phyloP scores from a whole-genome alignment of 2,888 invertebrate species.

The Netelia melanura region DNA sequence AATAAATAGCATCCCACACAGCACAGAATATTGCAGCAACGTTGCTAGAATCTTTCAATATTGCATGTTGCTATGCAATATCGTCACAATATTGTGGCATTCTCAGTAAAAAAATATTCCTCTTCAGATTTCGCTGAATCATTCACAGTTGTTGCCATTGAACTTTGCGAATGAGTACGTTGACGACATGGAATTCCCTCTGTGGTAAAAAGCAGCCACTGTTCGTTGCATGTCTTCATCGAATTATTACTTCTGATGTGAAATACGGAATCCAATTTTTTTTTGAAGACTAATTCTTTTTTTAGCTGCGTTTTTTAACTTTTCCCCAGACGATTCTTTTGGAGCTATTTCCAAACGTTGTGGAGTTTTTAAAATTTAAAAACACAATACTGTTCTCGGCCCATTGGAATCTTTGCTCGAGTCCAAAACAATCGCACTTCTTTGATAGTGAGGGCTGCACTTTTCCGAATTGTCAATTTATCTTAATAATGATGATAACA shows the following conservation, averaged over 20 bases:
- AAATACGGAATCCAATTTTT: constrained; percentile 5
- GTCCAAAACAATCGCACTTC: constrained; percentile 19
- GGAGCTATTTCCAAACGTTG: neutral
- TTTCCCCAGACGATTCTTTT: neutral
- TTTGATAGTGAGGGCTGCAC: constrained; percentile 26
- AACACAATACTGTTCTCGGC: neutral
- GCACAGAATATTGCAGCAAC: too few species aligned
- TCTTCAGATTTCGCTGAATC: neutral
- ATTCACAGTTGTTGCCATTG: neutral
- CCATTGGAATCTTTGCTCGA: neutral
- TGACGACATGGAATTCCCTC: neutral
- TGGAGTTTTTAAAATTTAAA: neutral
- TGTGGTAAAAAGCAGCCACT: neutral
- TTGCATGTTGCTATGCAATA: too few species aligned
- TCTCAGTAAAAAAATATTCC: neutral
- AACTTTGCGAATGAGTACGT: neutral
- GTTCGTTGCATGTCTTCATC: neutral
- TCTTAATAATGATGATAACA: constrained; percentile 20
- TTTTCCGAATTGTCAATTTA: constrained; percentile 28
- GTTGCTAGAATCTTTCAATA: too few species aligned
- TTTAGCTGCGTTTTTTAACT: neutral
- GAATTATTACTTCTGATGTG: neutral
- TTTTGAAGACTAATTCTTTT: neutral
- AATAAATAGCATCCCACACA: neutral
- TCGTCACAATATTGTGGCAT: too few species aligned